These are phyloP conservation scores for Cryptotis parvus DNA, from an alignment of 2,113 vertebrate species.

Conservation along the genomic window DNA sequence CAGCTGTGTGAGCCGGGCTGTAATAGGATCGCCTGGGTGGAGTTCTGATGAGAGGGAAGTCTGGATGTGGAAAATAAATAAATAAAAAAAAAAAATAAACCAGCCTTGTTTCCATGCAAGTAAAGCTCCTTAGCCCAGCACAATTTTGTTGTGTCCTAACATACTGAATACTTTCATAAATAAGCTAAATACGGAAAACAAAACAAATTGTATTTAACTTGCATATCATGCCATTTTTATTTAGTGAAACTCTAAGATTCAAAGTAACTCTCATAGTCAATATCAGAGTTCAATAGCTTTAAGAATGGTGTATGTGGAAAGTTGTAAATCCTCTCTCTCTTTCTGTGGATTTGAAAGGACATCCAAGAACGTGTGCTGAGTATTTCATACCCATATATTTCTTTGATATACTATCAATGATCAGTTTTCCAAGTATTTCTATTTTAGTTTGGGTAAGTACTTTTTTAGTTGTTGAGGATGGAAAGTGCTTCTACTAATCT, in stretches of 20 bases:
- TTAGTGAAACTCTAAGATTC: background rate
- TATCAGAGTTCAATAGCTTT: background rate
- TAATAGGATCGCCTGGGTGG: no score
- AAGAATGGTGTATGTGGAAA: background rate
- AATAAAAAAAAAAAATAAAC: no score
- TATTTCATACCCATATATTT: background rate
- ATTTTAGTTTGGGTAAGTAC: background rate
- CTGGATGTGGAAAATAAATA: no score
- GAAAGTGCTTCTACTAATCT: background rate
- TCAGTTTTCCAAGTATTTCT: background rate
- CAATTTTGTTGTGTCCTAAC: no score
- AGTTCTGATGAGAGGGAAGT: no score
- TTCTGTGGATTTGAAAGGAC: background rate
- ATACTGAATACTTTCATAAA: background rate
- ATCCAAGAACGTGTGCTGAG: background rate
- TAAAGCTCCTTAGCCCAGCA: no score
- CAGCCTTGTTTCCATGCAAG: no score
- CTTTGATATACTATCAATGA: background rate
- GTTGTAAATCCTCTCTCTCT: background rate
- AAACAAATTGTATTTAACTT: background rate
- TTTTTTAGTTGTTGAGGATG: background rate
- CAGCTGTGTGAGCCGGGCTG: no score
- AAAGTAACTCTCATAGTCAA: background rate
- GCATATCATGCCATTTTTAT: background rate
- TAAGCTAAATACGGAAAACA: conserved; percentile 1